These are phyloP conservation scores for Perizoma flavofasciatum DNA, from an alignment of 2,888 invertebrate species.

Conservation along the genomic window DNA sequence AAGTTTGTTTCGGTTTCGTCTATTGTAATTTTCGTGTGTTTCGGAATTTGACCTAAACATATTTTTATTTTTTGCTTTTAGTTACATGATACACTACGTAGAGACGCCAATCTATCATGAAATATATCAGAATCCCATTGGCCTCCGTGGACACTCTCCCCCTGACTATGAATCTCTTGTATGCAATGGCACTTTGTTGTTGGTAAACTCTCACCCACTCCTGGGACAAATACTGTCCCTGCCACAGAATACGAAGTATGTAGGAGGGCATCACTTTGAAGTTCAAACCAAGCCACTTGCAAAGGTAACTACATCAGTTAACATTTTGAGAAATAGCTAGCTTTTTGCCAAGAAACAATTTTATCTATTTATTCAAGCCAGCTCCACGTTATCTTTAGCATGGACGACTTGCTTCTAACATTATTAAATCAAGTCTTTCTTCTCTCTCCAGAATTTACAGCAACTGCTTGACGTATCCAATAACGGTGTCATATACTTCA, in stretches of 20 bases:
- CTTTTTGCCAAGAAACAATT: too few species aligned
- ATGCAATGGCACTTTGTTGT: slow-evolving; percentile 53
- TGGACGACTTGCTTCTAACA: too few species aligned
- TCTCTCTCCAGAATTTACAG: slow-evolving; percentile 57
- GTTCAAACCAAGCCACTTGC: slow-evolving; percentile 41
- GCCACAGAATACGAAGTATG: slow-evolving; percentile 53
- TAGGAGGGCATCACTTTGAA: slow-evolving; percentile 61
- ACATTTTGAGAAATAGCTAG: too few species aligned
- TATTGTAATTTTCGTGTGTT: too few species aligned
- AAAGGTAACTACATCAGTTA: slow-evolving; percentile 41
- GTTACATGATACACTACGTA: slow-evolving; percentile 51
- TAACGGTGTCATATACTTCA: slow-evolving; percentile 72
- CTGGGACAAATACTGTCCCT: slow-evolving; percentile 53
- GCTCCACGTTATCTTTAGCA: too few species aligned
- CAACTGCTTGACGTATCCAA: slow-evolving; percentile 60
- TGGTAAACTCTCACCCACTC: slow-evolving; percentile 58
- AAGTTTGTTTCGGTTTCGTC: too few species aligned
- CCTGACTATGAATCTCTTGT: slow-evolving; percentile 52
- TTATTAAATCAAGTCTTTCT: neutral
- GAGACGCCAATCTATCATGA: slow-evolving; percentile 53
- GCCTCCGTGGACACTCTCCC: slow-evolving; percentile 45
- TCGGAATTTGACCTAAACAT: too few species aligned
- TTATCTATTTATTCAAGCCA: too few species aligned
- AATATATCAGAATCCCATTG: slow-evolving; percentile 46
- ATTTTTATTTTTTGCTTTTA: slow-evolving; percentile 28